These are phyloP conservation scores for Anas platyrhynchos DNA, from an alignment of 2,113 vertebrate genomes.

Conservation along the genomic window DNA sequence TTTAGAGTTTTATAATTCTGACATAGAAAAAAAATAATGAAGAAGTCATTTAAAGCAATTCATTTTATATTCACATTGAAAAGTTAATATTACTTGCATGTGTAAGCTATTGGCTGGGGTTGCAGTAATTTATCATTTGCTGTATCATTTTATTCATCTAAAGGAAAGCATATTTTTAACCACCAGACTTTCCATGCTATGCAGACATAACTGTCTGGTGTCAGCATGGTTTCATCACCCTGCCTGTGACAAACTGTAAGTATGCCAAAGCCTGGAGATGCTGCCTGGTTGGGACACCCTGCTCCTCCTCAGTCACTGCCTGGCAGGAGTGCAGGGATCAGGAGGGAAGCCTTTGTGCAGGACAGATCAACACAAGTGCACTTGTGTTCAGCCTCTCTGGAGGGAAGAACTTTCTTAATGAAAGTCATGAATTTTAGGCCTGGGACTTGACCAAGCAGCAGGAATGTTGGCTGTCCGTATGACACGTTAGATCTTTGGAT, in stretches of 20 bases:
- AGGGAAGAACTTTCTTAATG: neutral
- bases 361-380: fast-evolving
- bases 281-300: neutral
- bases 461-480: neutral
- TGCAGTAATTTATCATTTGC: neutral
- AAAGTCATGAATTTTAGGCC: fast-evolving
- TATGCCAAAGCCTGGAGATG: fast-evolving
- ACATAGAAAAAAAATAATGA: neutral
- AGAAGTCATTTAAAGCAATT: neutral
- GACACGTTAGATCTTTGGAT: neutral
- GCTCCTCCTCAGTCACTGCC: neutral
- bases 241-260: fast-evolving
- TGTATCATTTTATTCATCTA: neutral
- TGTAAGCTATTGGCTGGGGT: neutral
- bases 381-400: neutral
- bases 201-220: neutral
- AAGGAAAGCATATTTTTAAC: neutral
- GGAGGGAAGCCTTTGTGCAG: neutral
- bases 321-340: neutral
- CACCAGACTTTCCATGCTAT: neutral
- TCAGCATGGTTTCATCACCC: neutral
- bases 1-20: neutral
- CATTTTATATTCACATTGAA: neutral
- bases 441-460: neutral
- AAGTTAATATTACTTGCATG: neutral